Evolutionary conservation across 2,113 vertebrate species (phyloP).

Genomic region (zebrafish (Danio rerio)): DNA sequence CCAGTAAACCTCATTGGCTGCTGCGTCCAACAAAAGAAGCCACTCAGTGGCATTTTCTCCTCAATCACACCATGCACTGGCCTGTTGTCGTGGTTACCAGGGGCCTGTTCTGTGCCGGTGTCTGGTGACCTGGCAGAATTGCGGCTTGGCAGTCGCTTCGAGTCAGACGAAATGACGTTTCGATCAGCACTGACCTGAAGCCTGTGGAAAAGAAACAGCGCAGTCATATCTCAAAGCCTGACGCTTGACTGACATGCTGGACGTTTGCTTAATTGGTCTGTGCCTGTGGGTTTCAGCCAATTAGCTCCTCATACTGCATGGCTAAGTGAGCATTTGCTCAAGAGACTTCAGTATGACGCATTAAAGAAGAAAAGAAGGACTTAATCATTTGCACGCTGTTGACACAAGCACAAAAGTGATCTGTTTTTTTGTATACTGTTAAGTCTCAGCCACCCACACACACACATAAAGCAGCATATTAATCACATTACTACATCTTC

Average conservation of each 20-base stretch:
- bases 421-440: not conserved
- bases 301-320: not conserved
- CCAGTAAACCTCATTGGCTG: constrained; percentile 11
- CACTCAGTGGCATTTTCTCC: constrained; percentile 16
- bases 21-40: not conserved
- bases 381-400: constrained; percentile 6
- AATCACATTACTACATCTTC: constrained; percentile 2
- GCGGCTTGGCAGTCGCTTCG: constrained; percentile 3
- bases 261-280: constrained; percentile 21
- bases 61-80: constrained; percentile 2
- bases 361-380: not conserved
- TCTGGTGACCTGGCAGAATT: constrained; percentile 51
- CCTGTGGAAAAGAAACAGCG: not conserved
- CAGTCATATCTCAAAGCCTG: constrained; percentile 26
- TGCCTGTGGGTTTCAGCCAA: not conserved
- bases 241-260: not conserved
- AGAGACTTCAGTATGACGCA: constrained; percentile 2
- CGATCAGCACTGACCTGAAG: constrained; percentile 10
- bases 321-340: constrained; percentile 27
- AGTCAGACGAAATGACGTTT: not conserved
- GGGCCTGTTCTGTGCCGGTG: constrained; percentile 39
- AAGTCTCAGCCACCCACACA: not conserved
- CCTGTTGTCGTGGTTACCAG: constrained; percentile 56
- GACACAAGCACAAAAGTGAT: constrained; percentile 4
- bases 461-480: not conserved